Evolutionary conservation across 2,888 invertebrate species (phyloP), one percentile per base, ranked within the genome.

Genomic region (Scaptomyza tumidula): DNA sequence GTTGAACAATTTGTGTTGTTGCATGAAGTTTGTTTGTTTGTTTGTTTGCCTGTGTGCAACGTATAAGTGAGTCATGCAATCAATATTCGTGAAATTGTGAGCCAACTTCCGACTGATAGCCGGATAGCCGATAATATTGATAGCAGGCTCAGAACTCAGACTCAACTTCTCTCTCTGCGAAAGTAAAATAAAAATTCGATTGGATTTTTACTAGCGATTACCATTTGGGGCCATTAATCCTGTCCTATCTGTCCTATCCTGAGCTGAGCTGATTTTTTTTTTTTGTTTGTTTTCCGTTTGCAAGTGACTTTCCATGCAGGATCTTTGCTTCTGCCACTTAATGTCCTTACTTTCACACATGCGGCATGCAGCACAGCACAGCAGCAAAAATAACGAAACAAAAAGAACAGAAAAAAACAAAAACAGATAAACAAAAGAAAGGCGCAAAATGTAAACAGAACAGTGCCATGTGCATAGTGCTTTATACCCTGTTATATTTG

Each of bases 171-270:
- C 37, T 45, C 50, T 52, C 37, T 50, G 48, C 39, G 27, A 29
- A 35, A n/a, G 16, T 41, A 41, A 48, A 54, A n/a, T 13, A 24
- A n/a, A 37, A 59, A 33, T 29, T 55, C 13, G 37, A 72, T 49
- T 66, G 54, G 43, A 61, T 72, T 64, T 64, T 58, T 49, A n/a
- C 37, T 13, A 7, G 61, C 54, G 71, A 75, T 78, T 75, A 72
- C 68, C 67, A 72, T 64, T 75, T 58, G 19, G 75, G 57, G 63
- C 67, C 78, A 75, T 75, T 78, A 75, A 63, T 57, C 27, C 45
- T 16, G 16, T 13, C 19, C n/a, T n/a, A n/a, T 0, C 39, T 14
- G 14, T 39, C 6, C 14, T 7, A 7, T 37, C 37, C 6, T n/a
- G 14, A 14, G 4, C 41, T 49, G 37, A 54, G 53, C 45, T 13